Percentiles rank a stretch among this genome's conserved stretches.
phyloP scores from a whole-genome alignment of 2,888 invertebrate genomes.

The Cotesia congregata region DNA sequence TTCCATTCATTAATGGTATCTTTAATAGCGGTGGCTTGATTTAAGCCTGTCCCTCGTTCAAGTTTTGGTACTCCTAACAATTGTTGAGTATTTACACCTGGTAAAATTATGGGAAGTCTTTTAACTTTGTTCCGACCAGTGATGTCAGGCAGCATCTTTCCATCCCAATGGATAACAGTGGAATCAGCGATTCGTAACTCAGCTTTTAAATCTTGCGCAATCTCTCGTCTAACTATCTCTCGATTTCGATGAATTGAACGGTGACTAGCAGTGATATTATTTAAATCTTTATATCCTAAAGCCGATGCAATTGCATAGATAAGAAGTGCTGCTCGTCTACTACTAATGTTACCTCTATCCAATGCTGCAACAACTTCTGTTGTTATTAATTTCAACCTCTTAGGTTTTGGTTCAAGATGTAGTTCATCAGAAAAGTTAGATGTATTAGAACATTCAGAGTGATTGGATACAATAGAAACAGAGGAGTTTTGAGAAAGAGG shows the following conservation, averaged over 20 bases:
- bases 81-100: conserved; percentile 31
- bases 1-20: conserved; percentile 27
- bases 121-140: conserved; percentile 35
- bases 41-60: conserved; percentile 33
- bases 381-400: conserved; percentile 18
- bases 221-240: conserved; percentile 8
- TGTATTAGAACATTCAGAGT: conserved; percentile 9
- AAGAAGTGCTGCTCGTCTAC: too few relatives aligned
- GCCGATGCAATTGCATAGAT: too few relatives aligned
- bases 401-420: conserved; percentile 11
- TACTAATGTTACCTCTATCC: conserved; percentile 8
- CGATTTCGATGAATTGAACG: too few relatives aligned
- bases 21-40: conserved; percentile 25
- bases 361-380: conserved; percentile 10
- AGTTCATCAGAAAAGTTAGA: conserved; percentile 23
- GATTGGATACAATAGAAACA: not conserved
- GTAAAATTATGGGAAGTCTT: conserved; percentile 37
- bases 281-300: too few relatives aligned
- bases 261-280: too few relatives aligned
- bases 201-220: conserved; percentile 27
- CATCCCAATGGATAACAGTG: conserved; percentile 41
- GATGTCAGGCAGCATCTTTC: conserved; percentile 40
- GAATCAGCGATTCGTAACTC: conserved; percentile 17
- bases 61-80: conserved; percentile 40
- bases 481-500: conserved; percentile 26